phyloP scores from a whole-genome alignment of 92 coral and sea anemone species.

The Phenganax stokvisi region DNA sequence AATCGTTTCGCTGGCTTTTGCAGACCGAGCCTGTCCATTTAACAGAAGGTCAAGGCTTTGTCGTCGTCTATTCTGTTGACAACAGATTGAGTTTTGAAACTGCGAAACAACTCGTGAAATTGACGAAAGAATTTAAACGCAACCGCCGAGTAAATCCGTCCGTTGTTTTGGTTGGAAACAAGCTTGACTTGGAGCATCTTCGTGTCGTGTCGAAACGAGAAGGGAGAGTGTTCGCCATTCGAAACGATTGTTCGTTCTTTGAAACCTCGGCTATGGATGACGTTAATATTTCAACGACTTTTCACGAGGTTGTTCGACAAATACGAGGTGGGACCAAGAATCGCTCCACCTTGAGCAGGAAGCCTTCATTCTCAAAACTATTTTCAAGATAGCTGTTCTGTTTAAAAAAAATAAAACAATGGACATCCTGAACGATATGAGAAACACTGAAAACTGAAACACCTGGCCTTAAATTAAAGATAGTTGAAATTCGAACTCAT shows the following conservation, averaged over 20 bases:
- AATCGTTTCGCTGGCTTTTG: not conserved
- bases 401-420: too few relatives aligned
- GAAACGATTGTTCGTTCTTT: constrained; percentile 65
- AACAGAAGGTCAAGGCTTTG: constrained; percentile 69
- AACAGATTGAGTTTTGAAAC: constrained; percentile 64
- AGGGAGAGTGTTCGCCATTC: constrained; percentile 60
- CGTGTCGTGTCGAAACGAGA: constrained; percentile 63
- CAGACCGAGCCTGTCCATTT: constrained; percentile 74
- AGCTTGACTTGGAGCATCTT: constrained; percentile 61
- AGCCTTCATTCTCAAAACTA: constrained; percentile 14
- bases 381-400: not conserved
- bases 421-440: too few relatives aligned
- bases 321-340: constrained; percentile 39
- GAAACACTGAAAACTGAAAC: too few relatives aligned
- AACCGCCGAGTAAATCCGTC: constrained; percentile 55
- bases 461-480: too few relatives aligned
- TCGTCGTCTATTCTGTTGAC: constrained; percentile 70
- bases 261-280: constrained; percentile 72
- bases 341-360: constrained; percentile 15
- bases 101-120: constrained; percentile 70
- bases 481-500: too few relatives aligned
- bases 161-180: constrained; percentile 68
- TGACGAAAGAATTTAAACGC: constrained; percentile 68
- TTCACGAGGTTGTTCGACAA: constrained; percentile 76
- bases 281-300: constrained; percentile 55